A percentile compares a stretch with the other conserved stretches of the same genome.
These are phyloP conservation scores for Clarias fuscus DNA, from an alignment of 2,797 vertebrate genomes.

Conservation along the genomic window DNA sequence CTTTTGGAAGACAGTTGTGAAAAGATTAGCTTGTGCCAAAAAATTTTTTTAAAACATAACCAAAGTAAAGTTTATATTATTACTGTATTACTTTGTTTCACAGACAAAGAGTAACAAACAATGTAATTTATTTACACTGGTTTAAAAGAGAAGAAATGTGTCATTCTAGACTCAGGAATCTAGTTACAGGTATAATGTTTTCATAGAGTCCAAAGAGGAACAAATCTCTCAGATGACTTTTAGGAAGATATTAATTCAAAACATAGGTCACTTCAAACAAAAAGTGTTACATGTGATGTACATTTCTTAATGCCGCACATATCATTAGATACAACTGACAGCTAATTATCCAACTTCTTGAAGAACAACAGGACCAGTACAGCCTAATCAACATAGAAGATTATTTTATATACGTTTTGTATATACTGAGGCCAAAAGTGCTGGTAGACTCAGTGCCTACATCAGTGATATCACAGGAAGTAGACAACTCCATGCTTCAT, in stretches of 20 bases:
- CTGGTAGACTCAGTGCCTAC: neutral
- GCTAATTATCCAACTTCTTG: neutral
- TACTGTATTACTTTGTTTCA: too few species aligned
- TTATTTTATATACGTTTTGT: neutral
- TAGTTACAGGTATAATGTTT: neutral
- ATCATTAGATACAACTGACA: neutral
- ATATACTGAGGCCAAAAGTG: neutral
- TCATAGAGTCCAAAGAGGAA: neutral
- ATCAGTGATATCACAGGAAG: neutral
- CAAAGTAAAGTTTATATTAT: neutral
- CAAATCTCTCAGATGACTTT: neutral
- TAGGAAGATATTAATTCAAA: neutral
- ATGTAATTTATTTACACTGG: neutral
- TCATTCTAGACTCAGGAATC: neutral
- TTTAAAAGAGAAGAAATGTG: neutral
- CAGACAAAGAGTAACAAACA: neutral
- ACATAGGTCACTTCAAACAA: neutral
- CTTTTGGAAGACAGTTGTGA: neutral
- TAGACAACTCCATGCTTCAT: neutral
- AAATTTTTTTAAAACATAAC: neutral
- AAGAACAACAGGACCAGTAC: neutral
- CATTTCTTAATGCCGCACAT: neutral
- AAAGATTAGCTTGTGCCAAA: neutral
- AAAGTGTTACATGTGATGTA: neutral
- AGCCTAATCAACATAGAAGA: neutral